phyloP scores from a whole-genome alignment of 2,888 invertebrate genomes.

The Sinohyriopsis cumingii region DNA sequence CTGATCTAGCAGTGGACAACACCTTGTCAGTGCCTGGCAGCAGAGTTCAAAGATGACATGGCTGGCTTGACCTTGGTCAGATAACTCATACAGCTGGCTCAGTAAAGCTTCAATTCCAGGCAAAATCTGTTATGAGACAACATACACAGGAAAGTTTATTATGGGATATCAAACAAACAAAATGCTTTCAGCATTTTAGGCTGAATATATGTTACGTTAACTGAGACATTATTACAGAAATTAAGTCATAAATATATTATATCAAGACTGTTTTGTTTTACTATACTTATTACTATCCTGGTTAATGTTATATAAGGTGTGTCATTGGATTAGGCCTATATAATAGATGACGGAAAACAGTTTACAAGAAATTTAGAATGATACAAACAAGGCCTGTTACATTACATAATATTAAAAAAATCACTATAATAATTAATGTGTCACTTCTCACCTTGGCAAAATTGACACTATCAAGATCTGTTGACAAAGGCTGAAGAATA shows the following conservation, averaged over 20 bases:
- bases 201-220: too few species aligned
- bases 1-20: conserved; percentile 83
- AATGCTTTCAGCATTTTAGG: too few species aligned
- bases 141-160: neutral
- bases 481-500: conserved; percentile 78
- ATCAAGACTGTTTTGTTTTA: neutral
- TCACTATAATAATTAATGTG: neutral
- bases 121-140: neutral
- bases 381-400: neutral
- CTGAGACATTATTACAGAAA: too few species aligned
- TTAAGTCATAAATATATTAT: too few species aligned
- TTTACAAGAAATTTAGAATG: neutral
- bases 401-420: neutral
- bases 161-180: too few species aligned
- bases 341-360: too few species aligned
- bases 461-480: conserved; percentile 78
- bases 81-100: neutral
- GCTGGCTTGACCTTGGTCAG: neutral
- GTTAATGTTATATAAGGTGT: neutral
- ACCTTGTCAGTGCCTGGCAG: conserved; percentile 1
- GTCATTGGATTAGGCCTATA: neutral
- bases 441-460: conserved; percentile 70
- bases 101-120: neutral
- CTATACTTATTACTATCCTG: neutral
- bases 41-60: too few species aligned